Conservation (phyloP, 1,140 invertebrate species). For the Pachypsylla venusta region DNA sequence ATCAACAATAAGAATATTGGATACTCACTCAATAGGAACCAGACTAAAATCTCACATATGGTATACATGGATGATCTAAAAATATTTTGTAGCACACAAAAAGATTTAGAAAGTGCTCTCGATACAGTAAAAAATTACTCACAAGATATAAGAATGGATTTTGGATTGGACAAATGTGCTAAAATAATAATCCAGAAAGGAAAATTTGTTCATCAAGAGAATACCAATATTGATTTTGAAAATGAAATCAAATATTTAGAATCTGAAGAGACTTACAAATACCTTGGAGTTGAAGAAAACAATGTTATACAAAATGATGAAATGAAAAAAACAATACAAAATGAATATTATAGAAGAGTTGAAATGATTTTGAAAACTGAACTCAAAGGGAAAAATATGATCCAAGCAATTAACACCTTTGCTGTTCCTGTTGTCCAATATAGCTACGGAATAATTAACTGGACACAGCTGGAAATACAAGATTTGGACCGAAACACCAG, state of each 20-base stretch:
- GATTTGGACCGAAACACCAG: too few species aligned
- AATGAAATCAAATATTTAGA: not conserved
- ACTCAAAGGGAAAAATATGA: not conserved
- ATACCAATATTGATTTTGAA: not conserved
- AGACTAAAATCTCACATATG: not conserved
- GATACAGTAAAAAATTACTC: not conserved
- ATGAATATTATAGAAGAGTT: not conserved
- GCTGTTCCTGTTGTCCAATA: not conserved
- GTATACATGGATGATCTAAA: conserved; percentile 10
- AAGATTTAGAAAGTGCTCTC: not conserved
- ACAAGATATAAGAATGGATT: not conserved
- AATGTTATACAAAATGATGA: not conserved
- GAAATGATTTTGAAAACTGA: not conserved
- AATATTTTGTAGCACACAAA: conserved; percentile 2
- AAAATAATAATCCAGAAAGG: not conserved
- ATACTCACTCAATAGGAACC: not conserved
- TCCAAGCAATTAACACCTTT: not conserved
- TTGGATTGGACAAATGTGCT: conserved; percentile 6
- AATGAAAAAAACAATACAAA: not conserved
- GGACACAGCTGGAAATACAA: too few species aligned
- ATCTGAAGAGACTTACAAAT: not conserved
- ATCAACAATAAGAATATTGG: not conserved
- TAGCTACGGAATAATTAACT: not conserved
- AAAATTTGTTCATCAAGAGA: not conserved
- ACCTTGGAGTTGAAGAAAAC: not conserved